These are phyloP conservation scores for Pogona vitticeps DNA, from an alignment of 2,113 vertebrate genomes.

Conservation along the genomic window DNA sequence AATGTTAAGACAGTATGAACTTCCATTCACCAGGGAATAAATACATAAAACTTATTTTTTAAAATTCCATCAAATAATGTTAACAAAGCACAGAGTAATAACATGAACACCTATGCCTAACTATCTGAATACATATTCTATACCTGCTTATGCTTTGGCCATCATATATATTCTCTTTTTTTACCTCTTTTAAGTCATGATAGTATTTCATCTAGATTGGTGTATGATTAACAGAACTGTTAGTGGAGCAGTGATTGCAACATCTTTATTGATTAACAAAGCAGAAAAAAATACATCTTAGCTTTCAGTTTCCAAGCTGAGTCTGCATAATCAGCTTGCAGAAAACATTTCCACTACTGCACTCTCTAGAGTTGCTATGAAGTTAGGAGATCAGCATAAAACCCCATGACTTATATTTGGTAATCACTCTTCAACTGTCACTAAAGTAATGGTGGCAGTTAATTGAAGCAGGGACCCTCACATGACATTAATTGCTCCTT, in stretches of 20 bases:
- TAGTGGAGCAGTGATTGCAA: slow-evolving; percentile 38
- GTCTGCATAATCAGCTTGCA: slow-evolving; percentile 30
- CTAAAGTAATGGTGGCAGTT: not conserved
- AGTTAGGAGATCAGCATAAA: slow-evolving; percentile 16
- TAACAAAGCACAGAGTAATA: not conserved
- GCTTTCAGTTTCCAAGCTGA: slow-evolving; percentile 49
- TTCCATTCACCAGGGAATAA: not conserved
- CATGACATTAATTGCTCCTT: not conserved
- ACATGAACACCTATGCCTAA: not conserved
- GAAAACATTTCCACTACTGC: slow-evolving; percentile 47
- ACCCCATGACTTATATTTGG: not conserved
- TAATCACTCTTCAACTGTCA: slow-evolving; percentile 27
- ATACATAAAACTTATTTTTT: not conserved
- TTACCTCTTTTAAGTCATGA: slow-evolving; percentile 38
- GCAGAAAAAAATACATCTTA: slow-evolving; percentile 48
- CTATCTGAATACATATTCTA: not conserved
- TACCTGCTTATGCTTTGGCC: slow-evolving; percentile 3
- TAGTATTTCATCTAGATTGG: slow-evolving; percentile 50
- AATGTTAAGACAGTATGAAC: not conserved
- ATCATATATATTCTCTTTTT: not conserved
- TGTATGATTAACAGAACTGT: slow-evolving; percentile 49
- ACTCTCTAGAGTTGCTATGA: slow-evolving; percentile 13
- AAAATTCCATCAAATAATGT: not conserved
- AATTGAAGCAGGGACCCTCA: not conserved
- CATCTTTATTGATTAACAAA: slow-evolving; percentile 52